Evolutionary conservation across 2,888 invertebrate genomes (phyloP).

Genomic region (Cryptosula pallasiana): DNA sequence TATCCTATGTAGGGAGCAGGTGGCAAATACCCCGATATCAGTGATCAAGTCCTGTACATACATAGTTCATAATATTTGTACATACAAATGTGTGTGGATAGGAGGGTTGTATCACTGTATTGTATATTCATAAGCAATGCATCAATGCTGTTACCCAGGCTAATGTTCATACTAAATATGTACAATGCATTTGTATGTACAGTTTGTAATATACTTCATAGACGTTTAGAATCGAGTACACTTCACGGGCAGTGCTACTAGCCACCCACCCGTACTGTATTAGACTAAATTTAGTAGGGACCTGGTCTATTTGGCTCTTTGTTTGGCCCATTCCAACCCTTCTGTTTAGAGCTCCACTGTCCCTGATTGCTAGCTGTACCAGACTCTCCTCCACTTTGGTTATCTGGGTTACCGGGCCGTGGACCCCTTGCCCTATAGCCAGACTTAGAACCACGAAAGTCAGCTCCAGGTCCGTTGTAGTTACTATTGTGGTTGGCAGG

Average conservation of each 20-base stretch:
- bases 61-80: no score
- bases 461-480: conserved; percentile 3
- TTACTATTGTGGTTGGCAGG: not conserved
- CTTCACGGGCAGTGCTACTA: no score
- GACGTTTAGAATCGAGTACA: no score
- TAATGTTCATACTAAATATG: no score
- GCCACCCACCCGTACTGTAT: no score
- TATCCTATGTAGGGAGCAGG: not conserved
- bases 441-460: not conserved
- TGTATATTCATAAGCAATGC: no score
- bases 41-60: no score
- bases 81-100: no score
- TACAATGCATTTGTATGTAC: no score
- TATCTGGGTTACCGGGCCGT: not conserved
- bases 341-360: not conserved
- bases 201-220: no score
- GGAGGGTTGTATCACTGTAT: no score
- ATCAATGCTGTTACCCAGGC: no score
- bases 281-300: not conserved
- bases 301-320: not conserved
- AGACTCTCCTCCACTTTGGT: not conserved
- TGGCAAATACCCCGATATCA: not conserved
- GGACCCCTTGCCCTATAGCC: not conserved
- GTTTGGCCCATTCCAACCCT: not conserved
- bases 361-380: not conserved